Evolutionary conservation across 2,113 vertebrate genomes (phyloP), one percentile per base, ranked within the genome.

Genomic region (Ciconia stormi): DNA sequence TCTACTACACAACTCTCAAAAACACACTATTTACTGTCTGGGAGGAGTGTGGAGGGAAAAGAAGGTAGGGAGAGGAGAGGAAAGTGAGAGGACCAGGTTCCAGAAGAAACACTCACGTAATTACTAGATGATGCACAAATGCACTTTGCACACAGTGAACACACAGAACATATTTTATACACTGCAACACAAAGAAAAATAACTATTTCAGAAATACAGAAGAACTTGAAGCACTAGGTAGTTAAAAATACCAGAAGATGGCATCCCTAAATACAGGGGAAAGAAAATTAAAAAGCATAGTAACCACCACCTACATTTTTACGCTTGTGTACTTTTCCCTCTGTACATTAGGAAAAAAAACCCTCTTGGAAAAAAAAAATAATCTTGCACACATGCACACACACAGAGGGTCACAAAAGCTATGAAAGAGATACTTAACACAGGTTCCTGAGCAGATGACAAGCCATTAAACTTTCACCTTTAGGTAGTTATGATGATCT

Each of bases 391-490:
- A 91, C 34, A 79, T 23, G 46, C 74, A 85, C 62, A 84, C n/a
- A 53, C 47, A 77, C 0, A 93, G 12, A 82, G 44, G 82, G 92
- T 92, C 79, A 93, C 44, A 93, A 86, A 94, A 93, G 77, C 56
- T 80, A 66, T 82, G 73, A 89, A 92, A 91, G 62, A 90, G 62
- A 92, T 59, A 80, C 79, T 95, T 91, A 87, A 89, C 65, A 89
- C 9, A 94, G 47, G 89, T 80, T 92, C 82, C 63, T 89, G 73
- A 92, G 70, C 44, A 93, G 63, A 93, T 81, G 91, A 95, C 46
- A 88, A 91, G 80, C 73, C 89, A 85, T 94, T 91, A 87, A 95
- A 90, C 74, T 94, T 92, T 96, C 87, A 96, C 83, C 89, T 95
- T 78, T 85, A 74, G 58, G 80, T 44, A 91, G 85, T 83, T 94